Evolutionary conservation across 1,140 invertebrate species (phyloP), one percentile per base, ranked within the genome.

Genomic region (Cecropterus lyciades): DNA sequence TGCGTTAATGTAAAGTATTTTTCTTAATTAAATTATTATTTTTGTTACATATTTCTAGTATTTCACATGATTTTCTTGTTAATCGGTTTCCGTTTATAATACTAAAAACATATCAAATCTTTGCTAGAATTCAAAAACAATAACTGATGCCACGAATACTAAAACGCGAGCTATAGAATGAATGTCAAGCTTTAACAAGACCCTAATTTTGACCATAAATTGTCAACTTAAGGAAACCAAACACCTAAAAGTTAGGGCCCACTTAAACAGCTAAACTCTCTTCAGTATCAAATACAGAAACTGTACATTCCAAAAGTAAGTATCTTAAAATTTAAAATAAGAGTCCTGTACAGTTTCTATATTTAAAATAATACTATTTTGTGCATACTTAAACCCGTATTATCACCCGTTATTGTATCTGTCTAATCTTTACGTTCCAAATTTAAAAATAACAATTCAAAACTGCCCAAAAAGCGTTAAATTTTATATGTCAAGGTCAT

Each of bases 331-430:
- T 2, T 24, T 51, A 43, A 14, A 13, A 43, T 7, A 43, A 14
- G 13, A 43, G 37, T 11, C n/a, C 37, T 43, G 40, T 60, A 62
- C 15, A 62, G 30, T 62, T 62, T 63, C 13, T 27, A 33, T 20
- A 40, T 63, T 63, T 15, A 24, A 14, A 15, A 11, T 49, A 49
- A 30, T 45, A 40, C 13, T 55, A 13, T 45, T n/a, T 17, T 74
- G 68, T 72, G 55, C 69, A 75, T 75, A 77, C 75, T 77, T 75
- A 70, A 77, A 72, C 70, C 75, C 62, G 37, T 24, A 56, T 16
- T n/a, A 40, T 63, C 17, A 20, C 60, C 69, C 65, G 27, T 8
- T 56, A 20, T 59, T 65, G 66, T 67, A 55, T 65, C 70, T 69
- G 52, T 37, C 15, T 16, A 46, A 13, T 24, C 42, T 48, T 24